phyloP scores from a whole-genome alignment of 2,888 invertebrate species.

The Bembecia ichneumoniformis region DNA sequence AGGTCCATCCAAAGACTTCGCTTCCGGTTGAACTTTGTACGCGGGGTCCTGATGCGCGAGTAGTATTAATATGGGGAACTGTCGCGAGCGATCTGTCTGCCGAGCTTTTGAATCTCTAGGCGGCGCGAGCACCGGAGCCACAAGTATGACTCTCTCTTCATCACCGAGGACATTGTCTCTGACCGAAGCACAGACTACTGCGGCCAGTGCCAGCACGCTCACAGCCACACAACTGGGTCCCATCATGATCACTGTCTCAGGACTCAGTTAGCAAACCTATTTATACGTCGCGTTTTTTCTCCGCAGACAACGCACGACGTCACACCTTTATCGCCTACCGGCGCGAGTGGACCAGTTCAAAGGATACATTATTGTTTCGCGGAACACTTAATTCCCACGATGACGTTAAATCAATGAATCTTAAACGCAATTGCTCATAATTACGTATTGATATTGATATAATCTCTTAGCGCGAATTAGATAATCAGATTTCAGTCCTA shows the following conservation, averaged over 20 bases:
- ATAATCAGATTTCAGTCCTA: conserved; percentile 6
- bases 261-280: conserved; percentile 49
- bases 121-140: conserved; percentile 57
- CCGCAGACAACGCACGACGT: conserved; percentile 38
- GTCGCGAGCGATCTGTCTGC: conserved; percentile 45
- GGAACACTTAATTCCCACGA: conserved; percentile 35
- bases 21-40: conserved; percentile 27
- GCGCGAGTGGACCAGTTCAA: conserved; percentile 16
- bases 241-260: conserved; percentile 60
- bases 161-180: conserved; percentile 48
- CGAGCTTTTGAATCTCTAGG: conserved; percentile 47
- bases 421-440: conserved; percentile 1
- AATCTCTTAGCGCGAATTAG: not conserved
- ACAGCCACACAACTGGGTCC: conserved; percentile 45
- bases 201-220: conserved; percentile 38
- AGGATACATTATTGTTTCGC: conserved; percentile 21
- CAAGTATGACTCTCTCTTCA: conserved; percentile 45
- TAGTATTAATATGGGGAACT: conserved; percentile 57
- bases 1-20: conserved; percentile 43
- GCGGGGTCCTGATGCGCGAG: conserved; percentile 34
- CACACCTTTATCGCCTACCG: conserved; percentile 23
- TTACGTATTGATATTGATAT: not conserved
- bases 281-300: conserved; percentile 51
- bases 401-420: conserved; percentile 29
- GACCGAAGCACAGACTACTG: conserved; percentile 34